A percentile compares a stretch with the other conserved stretches of the same genome.
Evolutionary conservation across 2,113 vertebrate genomes (phyloP).

Genomic region (Chiloscyllium plagiosum): DNA sequence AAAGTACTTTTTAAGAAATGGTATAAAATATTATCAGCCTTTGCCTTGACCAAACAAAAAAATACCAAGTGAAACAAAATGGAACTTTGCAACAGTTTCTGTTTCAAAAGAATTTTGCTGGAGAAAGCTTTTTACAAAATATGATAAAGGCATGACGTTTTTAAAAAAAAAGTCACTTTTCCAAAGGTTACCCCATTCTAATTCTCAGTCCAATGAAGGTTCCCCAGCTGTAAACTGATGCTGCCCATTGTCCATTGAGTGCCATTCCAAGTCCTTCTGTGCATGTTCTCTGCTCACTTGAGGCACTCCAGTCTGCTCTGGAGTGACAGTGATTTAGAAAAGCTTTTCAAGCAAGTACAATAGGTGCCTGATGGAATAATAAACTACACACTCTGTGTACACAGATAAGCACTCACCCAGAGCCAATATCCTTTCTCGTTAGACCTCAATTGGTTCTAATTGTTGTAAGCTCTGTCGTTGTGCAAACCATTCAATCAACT

Average conservation of each 20-base stretch:
- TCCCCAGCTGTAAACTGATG: neutral
- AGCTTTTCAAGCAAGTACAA: neutral
- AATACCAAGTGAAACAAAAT: neutral
- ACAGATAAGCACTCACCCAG: constrained; percentile 7
- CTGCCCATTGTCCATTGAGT: neutral
- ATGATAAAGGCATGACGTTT: neutral
- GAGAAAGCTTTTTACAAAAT: neutral
- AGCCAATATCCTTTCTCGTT: neutral
- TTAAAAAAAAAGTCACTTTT: neutral
- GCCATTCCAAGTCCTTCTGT: neutral
- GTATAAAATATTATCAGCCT: neutral
- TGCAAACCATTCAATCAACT: neutral
- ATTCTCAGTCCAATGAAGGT: neutral
- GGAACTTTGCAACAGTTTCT: neutral
- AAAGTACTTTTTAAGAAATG: neutral
- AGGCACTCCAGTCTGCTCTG: neutral
- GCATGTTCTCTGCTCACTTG: neutral
- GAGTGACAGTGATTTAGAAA: constrained; percentile 20
- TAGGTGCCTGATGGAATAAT: neutral
- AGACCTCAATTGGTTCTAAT: neutral
- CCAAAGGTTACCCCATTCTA: neutral
- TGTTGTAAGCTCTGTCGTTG: neutral
- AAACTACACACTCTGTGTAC: neutral
- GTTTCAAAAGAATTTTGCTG: neutral
- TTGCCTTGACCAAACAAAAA: neutral